Percentiles rank a stretch among this genome's conserved stretches.
These are phyloP conservation scores for Aelia acuminata DNA, from an alignment of 2,888 invertebrate species.

Conservation along the genomic window DNA sequence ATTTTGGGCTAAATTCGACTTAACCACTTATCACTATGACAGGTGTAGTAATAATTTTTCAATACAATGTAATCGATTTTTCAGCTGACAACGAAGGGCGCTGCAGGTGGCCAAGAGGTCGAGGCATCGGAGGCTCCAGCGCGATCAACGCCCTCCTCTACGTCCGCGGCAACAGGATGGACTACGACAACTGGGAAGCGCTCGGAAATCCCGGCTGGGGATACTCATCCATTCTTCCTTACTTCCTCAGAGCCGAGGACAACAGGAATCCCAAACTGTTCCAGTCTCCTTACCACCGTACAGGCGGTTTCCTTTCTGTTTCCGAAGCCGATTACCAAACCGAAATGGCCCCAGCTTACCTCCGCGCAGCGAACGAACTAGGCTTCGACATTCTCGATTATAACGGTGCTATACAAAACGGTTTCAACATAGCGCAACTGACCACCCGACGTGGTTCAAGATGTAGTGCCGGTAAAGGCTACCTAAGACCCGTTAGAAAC, in stretches of 20 bases:
- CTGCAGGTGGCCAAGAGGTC: slow-evolving; percentile 80
- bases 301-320: slow-evolving; percentile 69
- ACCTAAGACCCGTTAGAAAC: slow-evolving; percentile 68
- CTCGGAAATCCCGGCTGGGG: slow-evolving; percentile 66
- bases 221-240: slow-evolving; percentile 67
- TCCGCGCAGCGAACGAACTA: slow-evolving; percentile 68
- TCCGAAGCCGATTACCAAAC: slow-evolving; percentile 68
- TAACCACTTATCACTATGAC: no score
- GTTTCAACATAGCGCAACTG: slow-evolving; percentile 69
- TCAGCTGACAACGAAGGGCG: slow-evolving; percentile 72
- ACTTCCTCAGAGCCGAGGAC: slow-evolving; percentile 67
- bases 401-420: slow-evolving; percentile 69
- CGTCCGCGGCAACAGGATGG: slow-evolving; percentile 69
- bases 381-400: slow-evolving; percentile 68
- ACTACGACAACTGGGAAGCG: slow-evolving; percentile 70
- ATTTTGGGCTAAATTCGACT: no score
- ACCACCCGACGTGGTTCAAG: slow-evolving; percentile 65
- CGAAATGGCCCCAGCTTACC: slow-evolving; percentile 68
- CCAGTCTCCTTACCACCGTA: slow-evolving; percentile 66
- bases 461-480: slow-evolving; percentile 69
- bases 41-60: neutral
- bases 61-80: neutral
- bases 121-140: slow-evolving; percentile 68
- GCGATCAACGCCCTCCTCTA: slow-evolving; percentile 70
- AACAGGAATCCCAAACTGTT: slow-evolving; percentile 62